A percentile compares a stretch with the other conserved stretches of the same genome.
Evolutionary conservation across 2,888 invertebrate species (phyloP).

Genomic region (Helicoverpa assulta): DNA sequence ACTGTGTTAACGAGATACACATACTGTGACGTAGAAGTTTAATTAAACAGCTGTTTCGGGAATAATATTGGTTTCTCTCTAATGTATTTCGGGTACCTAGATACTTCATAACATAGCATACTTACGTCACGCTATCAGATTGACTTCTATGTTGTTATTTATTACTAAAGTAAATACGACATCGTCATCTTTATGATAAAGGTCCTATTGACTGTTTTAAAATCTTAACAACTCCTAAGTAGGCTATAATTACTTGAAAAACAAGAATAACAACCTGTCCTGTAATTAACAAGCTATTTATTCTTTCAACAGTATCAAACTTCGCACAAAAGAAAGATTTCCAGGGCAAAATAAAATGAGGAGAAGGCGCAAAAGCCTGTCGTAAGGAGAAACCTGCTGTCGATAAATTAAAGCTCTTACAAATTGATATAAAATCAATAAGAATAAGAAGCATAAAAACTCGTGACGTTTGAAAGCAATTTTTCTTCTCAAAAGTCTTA

Average conservation of each 20-base stretch:
- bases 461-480: constrained; percentile 15
- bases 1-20: no score
- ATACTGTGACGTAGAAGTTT: constrained; percentile 16
- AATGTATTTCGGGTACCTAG: background rate
- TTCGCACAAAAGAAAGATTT: constrained; percentile 19
- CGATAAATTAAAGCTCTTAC: constrained; percentile 28
- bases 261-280: background rate
- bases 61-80: constrained; percentile 1
- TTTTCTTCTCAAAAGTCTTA: constrained; percentile 3
- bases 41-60: constrained; percentile 27
- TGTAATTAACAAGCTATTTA: constrained; percentile 15
- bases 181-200: no score
- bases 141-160: constrained; percentile 23
- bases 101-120: constrained; percentile 11
- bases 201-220: background rate
- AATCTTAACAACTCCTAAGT: background rate
- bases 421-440: constrained; percentile 45
- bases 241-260: background rate
- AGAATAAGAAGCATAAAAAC: constrained; percentile 15
- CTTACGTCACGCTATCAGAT: background rate
- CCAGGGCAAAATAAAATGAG: constrained; percentile 10
- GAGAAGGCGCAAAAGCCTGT: background rate
- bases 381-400: constrained; percentile 16
- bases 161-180: no score
- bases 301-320: constrained; percentile 22